These are phyloP conservation scores for Macrobrachium rosenbergii DNA, from an alignment of 1,140 invertebrate species.

Conservation along the genomic window DNA sequence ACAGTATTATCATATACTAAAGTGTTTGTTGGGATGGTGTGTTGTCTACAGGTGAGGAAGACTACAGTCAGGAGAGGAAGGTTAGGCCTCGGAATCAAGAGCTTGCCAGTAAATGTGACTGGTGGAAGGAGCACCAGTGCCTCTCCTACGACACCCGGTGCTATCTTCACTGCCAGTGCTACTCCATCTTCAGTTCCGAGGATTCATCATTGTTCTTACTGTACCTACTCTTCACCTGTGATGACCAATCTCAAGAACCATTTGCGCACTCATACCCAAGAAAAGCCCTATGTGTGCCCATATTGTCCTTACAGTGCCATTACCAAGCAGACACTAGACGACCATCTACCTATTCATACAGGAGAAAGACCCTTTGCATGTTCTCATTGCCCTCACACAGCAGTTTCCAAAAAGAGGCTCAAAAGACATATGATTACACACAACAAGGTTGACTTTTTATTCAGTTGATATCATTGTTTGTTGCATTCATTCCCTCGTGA, in stretches of 20 bases:
- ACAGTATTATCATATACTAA: no score
- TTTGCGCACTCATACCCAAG: constrained; percentile 21
- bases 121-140: background rate
- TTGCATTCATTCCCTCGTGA: no score
- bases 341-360: constrained; percentile 24
- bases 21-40: no score
- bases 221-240: constrained; percentile 18
- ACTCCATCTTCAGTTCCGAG: background rate
- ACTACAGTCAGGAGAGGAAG: no score
- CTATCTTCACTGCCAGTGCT: background rate
- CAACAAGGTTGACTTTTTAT: no score
- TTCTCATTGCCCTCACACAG: no score
- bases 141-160: background rate
- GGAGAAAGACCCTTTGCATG: background rate
- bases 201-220: constrained; percentile 22
- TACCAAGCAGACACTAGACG: constrained; percentile 17
- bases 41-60: no score
- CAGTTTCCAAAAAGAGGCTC: no score
- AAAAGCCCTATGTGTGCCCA: constrained; percentile 14
- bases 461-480: no score
- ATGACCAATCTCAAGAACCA: constrained; percentile 18
- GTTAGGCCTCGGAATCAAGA: no score
- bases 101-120: no score
- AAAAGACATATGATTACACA: no score
- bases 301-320: constrained; percentile 25